Percentiles rank a stretch among this genome's conserved stretches.
Conservation (phyloP, 2,113 vertebrate genomes). For the Hydropotes inermis region DNA sequence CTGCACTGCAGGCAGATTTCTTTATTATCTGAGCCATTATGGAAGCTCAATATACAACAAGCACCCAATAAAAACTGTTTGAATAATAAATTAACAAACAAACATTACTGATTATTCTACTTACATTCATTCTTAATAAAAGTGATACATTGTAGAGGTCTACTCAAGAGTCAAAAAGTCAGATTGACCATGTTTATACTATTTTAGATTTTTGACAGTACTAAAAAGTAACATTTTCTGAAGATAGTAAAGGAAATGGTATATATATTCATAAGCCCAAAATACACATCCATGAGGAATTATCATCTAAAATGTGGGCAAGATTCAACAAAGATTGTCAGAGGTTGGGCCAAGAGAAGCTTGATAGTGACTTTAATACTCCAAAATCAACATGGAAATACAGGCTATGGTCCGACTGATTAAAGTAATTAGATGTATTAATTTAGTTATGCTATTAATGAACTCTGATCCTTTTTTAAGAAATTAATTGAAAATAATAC, state of each 20-base stretch:
- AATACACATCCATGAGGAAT: background rate
- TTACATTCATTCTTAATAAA: background rate
- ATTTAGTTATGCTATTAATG: background rate
- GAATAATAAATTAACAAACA: background rate
- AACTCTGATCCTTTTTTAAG: background rate
- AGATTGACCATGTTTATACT: background rate
- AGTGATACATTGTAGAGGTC: background rate
- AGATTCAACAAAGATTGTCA: background rate
- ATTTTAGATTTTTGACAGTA: background rate
- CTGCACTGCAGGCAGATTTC: background rate
- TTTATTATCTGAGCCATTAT: background rate
- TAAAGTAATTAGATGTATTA: background rate
- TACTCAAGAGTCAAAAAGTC: background rate
- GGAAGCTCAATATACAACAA: background rate
- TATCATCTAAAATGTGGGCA: background rate
- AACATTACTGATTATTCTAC: background rate
- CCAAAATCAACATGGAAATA: background rate
- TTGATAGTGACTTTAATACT: background rate
- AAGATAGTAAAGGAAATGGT: background rate
- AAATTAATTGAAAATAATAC: background rate
- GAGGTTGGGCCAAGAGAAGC: background rate
- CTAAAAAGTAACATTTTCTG: background rate
- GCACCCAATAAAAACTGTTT: background rate
- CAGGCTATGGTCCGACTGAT: background rate
- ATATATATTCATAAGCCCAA: background rate